Evolutionary conservation across 2,888 invertebrate species (phyloP), one percentile per base, ranked within the genome.

Genomic region (Mythimna impura): DNA sequence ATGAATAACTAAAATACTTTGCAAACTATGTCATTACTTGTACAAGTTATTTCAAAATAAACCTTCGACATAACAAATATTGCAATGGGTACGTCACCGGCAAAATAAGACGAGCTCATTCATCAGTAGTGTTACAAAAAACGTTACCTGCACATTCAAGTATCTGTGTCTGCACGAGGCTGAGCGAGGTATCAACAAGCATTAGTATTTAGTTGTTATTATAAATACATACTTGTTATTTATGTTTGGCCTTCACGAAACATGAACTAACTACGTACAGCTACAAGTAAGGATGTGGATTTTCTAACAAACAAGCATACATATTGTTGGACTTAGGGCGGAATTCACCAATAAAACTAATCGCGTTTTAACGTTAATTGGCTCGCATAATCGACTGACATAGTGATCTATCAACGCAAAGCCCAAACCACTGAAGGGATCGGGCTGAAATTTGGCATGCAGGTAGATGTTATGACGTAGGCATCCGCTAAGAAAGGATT

Each of bases 91-190:
- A 60, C 22, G 43, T 47, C 43, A 47, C 52, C 43, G 58, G 30
- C 40, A 25, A 54, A 71, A 67, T 14, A 60, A n/a, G 25, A 65
- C 66, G 50, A 58, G 52, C 40, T 52, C 34, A 66, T 52, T 40
- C 17, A 57, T 50, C 20, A 3, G 20, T 47, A 10, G 14, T 36
- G 62, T 17, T 10, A 40, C 25, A 66, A 77, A 63, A 77, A 64
- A 34, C 36, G 63, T 78, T 78, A 79, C 79, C 66, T 79, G 66
- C 22, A 14, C 20, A 50, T 20, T 50, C 6, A 20, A 7, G 17
- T 20, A 50, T 50, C 1, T 43, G 43, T 43, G 43, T 6, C 6
- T 17, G 47, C 6, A 47, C 1, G n/a, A 10, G 10, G 4, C 43
- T 20, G 25, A 30, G 30, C 30, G 30, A 64, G 34, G 54, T 71